phyloP scores from a whole-genome alignment of 2,888 invertebrate genomes.

The Baccha elongata region DNA sequence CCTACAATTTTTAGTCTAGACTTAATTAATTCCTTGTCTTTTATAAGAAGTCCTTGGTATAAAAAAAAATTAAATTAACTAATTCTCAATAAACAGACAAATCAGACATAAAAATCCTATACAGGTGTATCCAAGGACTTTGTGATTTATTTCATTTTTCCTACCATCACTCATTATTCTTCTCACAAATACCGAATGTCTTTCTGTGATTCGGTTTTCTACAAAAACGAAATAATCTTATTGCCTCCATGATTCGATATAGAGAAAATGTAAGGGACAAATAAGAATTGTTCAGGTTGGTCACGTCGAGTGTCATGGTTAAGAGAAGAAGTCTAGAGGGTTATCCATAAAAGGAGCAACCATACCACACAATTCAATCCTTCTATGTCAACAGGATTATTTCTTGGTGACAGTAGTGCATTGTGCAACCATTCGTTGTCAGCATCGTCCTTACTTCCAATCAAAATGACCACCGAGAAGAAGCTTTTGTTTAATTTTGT shows the following conservation, averaged over 20 bases:
- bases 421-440: background rate
- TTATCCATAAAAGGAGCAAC: background rate
- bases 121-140: background rate
- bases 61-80: too few species aligned
- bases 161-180: conserved; percentile 40
- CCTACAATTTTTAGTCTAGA: too few species aligned
- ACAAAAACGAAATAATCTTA: conserved; percentile 13
- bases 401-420: conserved; percentile 33
- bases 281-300: conserved; percentile 20
- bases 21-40: too few species aligned
- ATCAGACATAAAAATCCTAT: conserved; percentile 10
- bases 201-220: conserved; percentile 6
- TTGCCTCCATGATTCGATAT: background rate
- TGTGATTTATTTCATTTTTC: conserved; percentile 1
- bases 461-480: conserved; percentile 37
- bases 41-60: too few species aligned
- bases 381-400: conserved; percentile 36
- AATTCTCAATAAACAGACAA: background rate
- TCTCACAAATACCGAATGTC: conserved; percentile 19
- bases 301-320: conserved; percentile 37
- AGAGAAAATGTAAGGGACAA: background rate
- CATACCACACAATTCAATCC: conserved; percentile 5
- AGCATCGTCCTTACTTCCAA: conserved; percentile 24
- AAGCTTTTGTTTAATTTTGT: conserved; percentile 66
- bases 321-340: too few species aligned